Evolutionary conservation across 2,113 vertebrate genomes (phyloP).

Genomic region (Cavia aperea): DNA sequence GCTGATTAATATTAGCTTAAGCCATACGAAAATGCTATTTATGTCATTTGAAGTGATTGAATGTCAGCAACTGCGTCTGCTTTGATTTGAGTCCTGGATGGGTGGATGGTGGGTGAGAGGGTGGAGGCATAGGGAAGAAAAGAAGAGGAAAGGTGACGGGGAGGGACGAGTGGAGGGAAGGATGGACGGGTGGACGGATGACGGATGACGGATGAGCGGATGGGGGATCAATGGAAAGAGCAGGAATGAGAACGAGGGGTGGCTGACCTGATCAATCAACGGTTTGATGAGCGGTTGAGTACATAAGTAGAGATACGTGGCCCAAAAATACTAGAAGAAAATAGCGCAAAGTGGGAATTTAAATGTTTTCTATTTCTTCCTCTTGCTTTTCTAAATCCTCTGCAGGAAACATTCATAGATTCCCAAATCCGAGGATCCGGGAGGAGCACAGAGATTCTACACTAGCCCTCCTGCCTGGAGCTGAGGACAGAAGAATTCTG

Average conservation of each 20-base stretch:
- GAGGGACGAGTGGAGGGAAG: background rate
- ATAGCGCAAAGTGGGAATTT: background rate
- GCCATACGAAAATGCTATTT: background rate
- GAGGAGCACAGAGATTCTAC: background rate
- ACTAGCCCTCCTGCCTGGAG: background rate
- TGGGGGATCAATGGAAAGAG: background rate
- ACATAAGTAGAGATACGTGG: background rate
- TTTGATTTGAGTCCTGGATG: background rate
- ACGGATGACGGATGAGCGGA: too few species aligned
- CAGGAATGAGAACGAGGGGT: background rate
- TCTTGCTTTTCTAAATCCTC: background rate
- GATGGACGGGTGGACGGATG: rapidly evolving
- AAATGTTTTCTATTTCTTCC: background rate
- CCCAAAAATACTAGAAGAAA: background rate
- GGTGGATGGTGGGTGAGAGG: background rate
- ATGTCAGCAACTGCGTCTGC: background rate
- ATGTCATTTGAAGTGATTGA: background rate
- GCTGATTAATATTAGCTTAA: too few species aligned
- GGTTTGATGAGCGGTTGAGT: background rate
- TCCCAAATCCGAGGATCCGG: background rate
- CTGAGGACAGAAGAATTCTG: background rate
- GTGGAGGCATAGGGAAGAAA: background rate
- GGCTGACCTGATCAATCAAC: rapidly evolving
- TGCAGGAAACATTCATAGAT: rapidly evolving
- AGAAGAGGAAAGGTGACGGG: background rate